A percentile compares a stretch with the other conserved stretches of the same genome.
Evolutionary conservation across 2,888 invertebrate species (phyloP).

Genomic region (Mythimna vitellina): DNA sequence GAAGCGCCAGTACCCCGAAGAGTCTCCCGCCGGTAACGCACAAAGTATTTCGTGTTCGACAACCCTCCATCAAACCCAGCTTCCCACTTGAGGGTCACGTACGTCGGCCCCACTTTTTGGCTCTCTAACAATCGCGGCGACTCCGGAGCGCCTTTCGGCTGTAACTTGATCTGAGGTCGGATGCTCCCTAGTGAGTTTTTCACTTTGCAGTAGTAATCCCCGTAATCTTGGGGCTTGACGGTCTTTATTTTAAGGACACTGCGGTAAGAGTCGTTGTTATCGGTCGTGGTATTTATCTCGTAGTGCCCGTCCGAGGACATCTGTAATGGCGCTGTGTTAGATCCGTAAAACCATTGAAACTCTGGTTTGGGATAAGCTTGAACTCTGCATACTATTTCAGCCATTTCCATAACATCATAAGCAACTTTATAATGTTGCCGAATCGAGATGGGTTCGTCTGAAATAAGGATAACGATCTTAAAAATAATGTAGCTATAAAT

Average conservation of each 20-base stretch:
- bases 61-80: conserved; percentile 97
- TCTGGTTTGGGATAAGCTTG: conserved; percentile 98
- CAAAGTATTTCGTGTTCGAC: conserved; percentile 96
- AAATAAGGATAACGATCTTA: conserved; percentile 58
- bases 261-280: conserved; percentile 96
- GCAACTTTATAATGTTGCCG: conserved; percentile 97
- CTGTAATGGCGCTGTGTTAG: conserved; percentile 93
- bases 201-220: conserved; percentile 97
- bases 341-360: conserved; percentile 97
- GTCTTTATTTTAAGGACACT: conserved; percentile 94
- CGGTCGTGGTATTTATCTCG: conserved; percentile 95
- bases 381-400: conserved; percentile 96
- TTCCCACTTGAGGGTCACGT: conserved; percentile 95
- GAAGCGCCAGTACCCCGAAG: conserved; percentile 89
- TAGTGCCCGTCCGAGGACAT: conserved; percentile 96
- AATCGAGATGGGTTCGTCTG: conserved; percentile 96
- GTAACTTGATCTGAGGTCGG: conserved; percentile 94
- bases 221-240: conserved; percentile 96
- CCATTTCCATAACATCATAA: conserved; percentile 95
- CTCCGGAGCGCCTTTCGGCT: conserved; percentile 97
- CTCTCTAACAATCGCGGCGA: conserved; percentile 94
- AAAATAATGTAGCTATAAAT: conserved; percentile 13
- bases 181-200: conserved; percentile 95
- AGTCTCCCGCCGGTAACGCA: conserved; percentile 94
- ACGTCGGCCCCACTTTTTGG: conserved; percentile 94